Evolutionary conservation across 92 coral and sea anemone genomes (phyloP).

Genomic region (Zoanthus gigantus): DNA sequence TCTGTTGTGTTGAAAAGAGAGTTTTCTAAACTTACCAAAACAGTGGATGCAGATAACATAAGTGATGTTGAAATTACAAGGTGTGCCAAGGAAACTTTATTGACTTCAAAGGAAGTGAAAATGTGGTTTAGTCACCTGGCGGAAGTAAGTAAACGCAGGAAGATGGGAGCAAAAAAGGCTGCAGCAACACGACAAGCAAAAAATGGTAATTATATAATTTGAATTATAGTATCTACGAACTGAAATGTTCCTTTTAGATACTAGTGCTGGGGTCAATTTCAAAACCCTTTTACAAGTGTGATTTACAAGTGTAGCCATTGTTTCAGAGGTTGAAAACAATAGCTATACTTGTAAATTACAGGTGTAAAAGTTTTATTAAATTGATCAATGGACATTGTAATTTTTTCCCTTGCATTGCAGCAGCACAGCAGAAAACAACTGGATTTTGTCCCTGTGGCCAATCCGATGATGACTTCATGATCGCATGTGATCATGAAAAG

Average conservation of each 20-base stretch:
- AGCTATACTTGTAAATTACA: constrained; percentile 29
- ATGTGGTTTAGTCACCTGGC: constrained; percentile 17
- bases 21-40: constrained; percentile 12
- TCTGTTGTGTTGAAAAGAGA: constrained; percentile 14
- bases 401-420: constrained; percentile 31
- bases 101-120: constrained; percentile 14
- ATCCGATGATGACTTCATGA: constrained; percentile 49
- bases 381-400: constrained; percentile 22
- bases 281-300: constrained; percentile 28
- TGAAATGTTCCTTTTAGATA: constrained; percentile 12
- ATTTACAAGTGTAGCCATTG: constrained; percentile 30
- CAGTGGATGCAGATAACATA: constrained; percentile 15
- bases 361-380: constrained; percentile 26
- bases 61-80: constrained; percentile 13
- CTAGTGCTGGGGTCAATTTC: constrained; percentile 21
- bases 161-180: constrained; percentile 16
- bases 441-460: constrained; percentile 57
- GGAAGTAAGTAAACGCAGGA: constrained; percentile 16
- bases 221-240: constrained; percentile 13
- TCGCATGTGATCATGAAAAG: constrained; percentile 36
- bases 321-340: constrained; percentile 5
- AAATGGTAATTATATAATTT: constrained; percentile 10
- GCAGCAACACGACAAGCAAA: constrained; percentile 17
- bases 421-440: constrained; percentile 45
- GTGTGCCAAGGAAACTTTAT: constrained; percentile 15